phyloP scores from a whole-genome alignment of 1,140 invertebrate genomes.

The Sminthurides bifidus region DNA sequence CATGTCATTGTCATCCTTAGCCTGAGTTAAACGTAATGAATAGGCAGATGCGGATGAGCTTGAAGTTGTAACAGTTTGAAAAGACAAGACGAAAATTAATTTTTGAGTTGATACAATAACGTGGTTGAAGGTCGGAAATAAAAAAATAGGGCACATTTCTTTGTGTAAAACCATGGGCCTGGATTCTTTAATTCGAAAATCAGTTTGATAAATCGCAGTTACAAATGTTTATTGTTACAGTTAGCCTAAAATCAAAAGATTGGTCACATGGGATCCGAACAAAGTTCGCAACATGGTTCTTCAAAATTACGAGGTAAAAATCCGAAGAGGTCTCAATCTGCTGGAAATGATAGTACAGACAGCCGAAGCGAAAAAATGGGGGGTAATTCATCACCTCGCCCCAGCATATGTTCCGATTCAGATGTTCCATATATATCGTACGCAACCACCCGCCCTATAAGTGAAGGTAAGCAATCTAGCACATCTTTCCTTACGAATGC shows the following conservation, averaged over 20 bases:
- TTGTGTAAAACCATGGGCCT: background rate
- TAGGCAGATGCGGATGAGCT: too few relatives aligned
- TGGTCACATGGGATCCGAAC: slow-evolving; percentile 30
- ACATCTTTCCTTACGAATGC: background rate
- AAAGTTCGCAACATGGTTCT: slow-evolving; percentile 29
- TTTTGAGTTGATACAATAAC: too few relatives aligned
- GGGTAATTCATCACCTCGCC: slow-evolving; percentile 53
- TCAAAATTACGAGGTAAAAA: slow-evolving; percentile 23
- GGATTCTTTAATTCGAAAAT: too few relatives aligned
- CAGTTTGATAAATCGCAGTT: too few relatives aligned
- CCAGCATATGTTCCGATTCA: slow-evolving; percentile 74
- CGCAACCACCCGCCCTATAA: slow-evolving; percentile 77
- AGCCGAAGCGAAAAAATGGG: slow-evolving; percentile 37
- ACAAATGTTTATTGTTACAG: too few relatives aligned
- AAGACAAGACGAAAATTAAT: too few relatives aligned
- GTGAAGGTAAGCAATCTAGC: slow-evolving; percentile 22
- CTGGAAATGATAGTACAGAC: slow-evolving; percentile 18
- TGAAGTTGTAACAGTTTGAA: too few relatives aligned
- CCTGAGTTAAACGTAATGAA: too few relatives aligned
- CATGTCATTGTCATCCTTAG: too few relatives aligned
- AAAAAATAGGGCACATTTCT: background rate
- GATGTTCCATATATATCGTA: slow-evolving; percentile 91
- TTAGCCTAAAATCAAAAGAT: too few relatives aligned
- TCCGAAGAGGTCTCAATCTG: slow-evolving; percentile 30
- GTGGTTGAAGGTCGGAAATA: too few relatives aligned